These are phyloP conservation scores for Liolophura sinensis DNA, from an alignment of 1,140 invertebrate genomes.

Conservation along the genomic window DNA sequence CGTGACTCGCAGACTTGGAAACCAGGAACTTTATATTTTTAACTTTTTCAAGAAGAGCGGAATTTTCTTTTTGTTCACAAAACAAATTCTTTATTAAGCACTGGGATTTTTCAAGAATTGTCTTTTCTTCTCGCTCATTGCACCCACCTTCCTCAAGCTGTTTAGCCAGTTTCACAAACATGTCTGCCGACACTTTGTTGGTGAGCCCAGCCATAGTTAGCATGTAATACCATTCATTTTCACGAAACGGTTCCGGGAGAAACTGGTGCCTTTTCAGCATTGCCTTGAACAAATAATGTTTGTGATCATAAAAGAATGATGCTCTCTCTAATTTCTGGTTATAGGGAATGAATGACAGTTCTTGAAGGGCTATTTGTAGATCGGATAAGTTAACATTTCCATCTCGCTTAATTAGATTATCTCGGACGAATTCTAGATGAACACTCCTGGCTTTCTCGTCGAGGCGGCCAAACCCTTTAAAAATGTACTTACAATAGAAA, in stretches of 20 bases:
- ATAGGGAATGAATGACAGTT: too few species aligned
- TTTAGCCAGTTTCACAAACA: constrained; percentile 21
- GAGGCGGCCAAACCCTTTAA: constrained; percentile 13
- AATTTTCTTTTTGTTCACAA: background rate
- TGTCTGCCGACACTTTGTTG: constrained; percentile 10
- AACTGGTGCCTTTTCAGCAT: constrained; percentile 20
- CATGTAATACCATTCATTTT: constrained; percentile 8
- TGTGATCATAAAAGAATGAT: constrained; percentile 19
- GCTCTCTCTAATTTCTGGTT: too few species aligned
- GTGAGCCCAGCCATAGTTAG: constrained; percentile 22
- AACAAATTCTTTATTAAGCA: constrained; percentile 13
- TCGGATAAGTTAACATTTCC: background rate
- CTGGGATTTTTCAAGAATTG: constrained; percentile 7
- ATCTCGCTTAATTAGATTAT: background rate
- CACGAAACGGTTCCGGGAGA: constrained; percentile 6
- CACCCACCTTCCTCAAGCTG: constrained; percentile 13
- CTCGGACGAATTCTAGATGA: constrained; percentile 21
- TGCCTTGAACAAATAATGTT: constrained; percentile 17
- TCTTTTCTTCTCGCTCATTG: background rate
- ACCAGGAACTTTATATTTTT: constrained; percentile 23
- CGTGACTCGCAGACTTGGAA: constrained; percentile 8
- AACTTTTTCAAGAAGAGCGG: constrained; percentile 4
- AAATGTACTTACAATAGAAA: constrained; percentile 23
- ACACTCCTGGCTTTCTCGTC: constrained; percentile 2
- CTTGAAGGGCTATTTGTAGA: too few species aligned